Conservation (phyloP, 2,113 vertebrate species). For the Bos indicus region DNA sequence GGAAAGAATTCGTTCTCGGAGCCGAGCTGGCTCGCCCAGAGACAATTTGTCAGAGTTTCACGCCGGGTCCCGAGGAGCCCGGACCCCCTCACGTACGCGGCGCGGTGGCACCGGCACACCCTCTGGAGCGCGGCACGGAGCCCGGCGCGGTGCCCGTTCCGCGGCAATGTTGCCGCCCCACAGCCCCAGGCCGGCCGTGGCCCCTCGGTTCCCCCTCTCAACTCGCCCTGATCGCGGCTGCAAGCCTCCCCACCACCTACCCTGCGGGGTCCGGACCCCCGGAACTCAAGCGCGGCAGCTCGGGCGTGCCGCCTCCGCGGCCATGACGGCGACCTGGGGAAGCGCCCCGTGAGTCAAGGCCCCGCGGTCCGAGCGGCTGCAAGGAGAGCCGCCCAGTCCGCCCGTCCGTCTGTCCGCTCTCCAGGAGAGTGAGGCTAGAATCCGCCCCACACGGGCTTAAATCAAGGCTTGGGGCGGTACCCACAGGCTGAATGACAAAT, state of each 20-base stretch:
- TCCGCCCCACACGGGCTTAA: constrained; percentile 12
- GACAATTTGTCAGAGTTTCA: not conserved
- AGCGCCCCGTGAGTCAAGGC: constrained; percentile 32
- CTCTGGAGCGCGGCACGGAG: not conserved
- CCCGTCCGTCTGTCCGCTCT: not conserved
- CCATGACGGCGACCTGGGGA: constrained; percentile 30
- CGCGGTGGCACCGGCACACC: constrained; percentile 35
- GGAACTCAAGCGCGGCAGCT: constrained; percentile 27
- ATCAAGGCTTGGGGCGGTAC: constrained; percentile 63
- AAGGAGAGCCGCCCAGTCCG: not conserved
- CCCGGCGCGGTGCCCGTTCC: not conserved
- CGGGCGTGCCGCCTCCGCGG: not conserved
- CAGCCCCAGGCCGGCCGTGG: not conserved
- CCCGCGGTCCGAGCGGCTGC: not conserved
- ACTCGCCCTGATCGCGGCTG: not conserved
- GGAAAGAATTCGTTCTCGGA: not conserved
- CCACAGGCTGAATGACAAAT: constrained; percentile 59
- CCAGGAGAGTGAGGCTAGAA: constrained; percentile 20
- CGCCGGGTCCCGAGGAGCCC: not conserved
- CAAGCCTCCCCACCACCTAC: not conserved
- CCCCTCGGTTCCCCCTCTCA: not conserved
- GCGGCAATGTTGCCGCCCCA: not conserved
- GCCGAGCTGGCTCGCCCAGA: not conserved
- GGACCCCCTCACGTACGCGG: not conserved
- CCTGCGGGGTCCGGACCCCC: not conserved